Percentiles rank a stretch among this genome's conserved stretches.
These are phyloP conservation scores for Masnerella sp. DNA, from an alignment of 2,888 invertebrate species.

Conservation along the genomic window DNA sequence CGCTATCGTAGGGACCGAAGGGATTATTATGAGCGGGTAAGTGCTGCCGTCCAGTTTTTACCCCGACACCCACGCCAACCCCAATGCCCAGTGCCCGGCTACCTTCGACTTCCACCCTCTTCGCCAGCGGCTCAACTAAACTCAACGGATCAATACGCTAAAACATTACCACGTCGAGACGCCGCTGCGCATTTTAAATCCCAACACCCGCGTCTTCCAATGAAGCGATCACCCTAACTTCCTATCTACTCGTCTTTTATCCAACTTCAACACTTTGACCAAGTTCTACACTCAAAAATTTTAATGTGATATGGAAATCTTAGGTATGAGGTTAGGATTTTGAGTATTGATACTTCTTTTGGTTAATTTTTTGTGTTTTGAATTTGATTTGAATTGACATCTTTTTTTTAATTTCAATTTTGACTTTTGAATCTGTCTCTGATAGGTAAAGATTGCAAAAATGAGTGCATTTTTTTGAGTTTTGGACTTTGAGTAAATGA, in stretches of 20 bases:
- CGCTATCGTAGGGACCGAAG: constrained; percentile 63
- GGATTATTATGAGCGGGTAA: constrained; percentile 76
- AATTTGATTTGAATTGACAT: too few species aligned
- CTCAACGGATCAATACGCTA: constrained; percentile 76
- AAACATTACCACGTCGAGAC: constrained; percentile 76
- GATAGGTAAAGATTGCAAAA: too few species aligned
- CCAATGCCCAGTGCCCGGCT: constrained; percentile 61
- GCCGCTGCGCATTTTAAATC: constrained; percentile 69
- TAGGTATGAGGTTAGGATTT: too few species aligned
- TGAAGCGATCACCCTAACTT: constrained; percentile 45
- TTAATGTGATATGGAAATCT: too few species aligned
- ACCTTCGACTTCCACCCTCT: constrained; percentile 64
- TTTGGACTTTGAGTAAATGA: too few species aligned
- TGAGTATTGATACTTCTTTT: too few species aligned
- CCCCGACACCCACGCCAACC: constrained; percentile 57
- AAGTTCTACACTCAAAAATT: neutral
- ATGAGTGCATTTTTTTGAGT: too few species aligned
- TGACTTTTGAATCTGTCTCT: too few species aligned
- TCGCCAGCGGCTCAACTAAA: constrained; percentile 69
- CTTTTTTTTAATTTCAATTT: too few species aligned
- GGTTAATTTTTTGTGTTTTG: too few species aligned
- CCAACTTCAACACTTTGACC: neutral
- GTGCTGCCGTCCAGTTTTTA: constrained; percentile 75
- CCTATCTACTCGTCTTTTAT: constrained; percentile 16
- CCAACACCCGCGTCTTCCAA: constrained; percentile 51